These are phyloP conservation scores for Xyliphius kryptos DNA, from an alignment of 2,113 vertebrate genomes.

Conservation along the genomic window DNA sequence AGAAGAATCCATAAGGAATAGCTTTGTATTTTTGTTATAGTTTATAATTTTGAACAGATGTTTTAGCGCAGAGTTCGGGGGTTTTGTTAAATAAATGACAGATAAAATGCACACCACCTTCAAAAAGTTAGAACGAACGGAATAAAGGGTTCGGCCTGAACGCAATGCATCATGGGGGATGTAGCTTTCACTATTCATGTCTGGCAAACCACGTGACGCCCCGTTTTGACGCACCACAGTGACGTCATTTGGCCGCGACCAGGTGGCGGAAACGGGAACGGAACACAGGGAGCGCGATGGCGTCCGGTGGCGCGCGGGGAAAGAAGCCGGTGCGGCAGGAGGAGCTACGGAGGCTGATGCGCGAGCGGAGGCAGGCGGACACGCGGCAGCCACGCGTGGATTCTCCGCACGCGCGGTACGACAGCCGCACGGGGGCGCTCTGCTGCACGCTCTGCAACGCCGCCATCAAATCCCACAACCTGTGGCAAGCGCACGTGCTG, in stretches of 20 bases:
- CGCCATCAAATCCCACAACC: slow-evolving; percentile 79
- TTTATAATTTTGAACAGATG: too few relatives aligned
- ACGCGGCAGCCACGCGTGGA: slow-evolving; percentile 75
- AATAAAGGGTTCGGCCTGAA: too few relatives aligned
- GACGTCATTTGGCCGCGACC: slow-evolving; percentile 21
- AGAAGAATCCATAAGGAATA: too few relatives aligned
- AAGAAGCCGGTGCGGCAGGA: slow-evolving; percentile 84
- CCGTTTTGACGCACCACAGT: not conserved
- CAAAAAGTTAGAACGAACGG: too few relatives aligned
- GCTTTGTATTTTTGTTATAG: too few relatives aligned
- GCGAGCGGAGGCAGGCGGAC: slow-evolving; percentile 71
- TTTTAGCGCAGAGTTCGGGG: too few relatives aligned
- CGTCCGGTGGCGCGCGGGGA: slow-evolving; percentile 39
- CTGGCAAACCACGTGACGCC: too few relatives aligned
- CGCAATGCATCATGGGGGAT: too few relatives aligned
- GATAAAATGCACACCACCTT: too few relatives aligned
- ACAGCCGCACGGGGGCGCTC: slow-evolving; percentile 82
- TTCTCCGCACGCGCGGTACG: slow-evolving; percentile 86
- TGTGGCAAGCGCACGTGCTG: slow-evolving; percentile 87
- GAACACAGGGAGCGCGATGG: not conserved
- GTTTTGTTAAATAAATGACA: too few relatives aligned
- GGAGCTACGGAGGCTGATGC: slow-evolving; percentile 85
- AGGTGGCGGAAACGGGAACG: not conserved
- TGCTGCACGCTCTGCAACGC: slow-evolving; percentile 77
- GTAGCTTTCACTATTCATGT: too few relatives aligned